Percentiles rank a stretch among this genome's conserved stretches.
Conservation (phyloP, 2,888 invertebrate genomes). For the Creontiades dilutus region DNA sequence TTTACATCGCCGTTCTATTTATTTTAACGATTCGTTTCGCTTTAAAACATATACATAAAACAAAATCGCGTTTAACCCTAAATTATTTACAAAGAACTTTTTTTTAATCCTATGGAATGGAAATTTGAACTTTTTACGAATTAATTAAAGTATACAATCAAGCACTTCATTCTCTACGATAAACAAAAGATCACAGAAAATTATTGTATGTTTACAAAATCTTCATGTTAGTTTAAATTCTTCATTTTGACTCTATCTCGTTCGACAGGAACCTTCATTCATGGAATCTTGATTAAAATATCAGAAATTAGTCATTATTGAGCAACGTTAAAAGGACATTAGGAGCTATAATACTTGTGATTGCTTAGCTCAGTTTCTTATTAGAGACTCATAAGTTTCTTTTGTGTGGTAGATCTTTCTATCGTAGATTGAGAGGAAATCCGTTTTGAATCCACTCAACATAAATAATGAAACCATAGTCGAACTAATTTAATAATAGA, state of each 20-base stretch:
- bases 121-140: constrained; percentile 16
- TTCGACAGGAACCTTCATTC: constrained; percentile 13
- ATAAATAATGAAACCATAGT: constrained; percentile 17
- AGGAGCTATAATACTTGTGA: neutral
- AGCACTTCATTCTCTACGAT: neutral
- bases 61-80: constrained; percentile 44
- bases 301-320: neutral
- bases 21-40: constrained; percentile 50
- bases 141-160: neutral
- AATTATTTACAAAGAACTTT: constrained; percentile 15
- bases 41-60: constrained; percentile 53
- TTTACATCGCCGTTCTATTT: constrained; percentile 74
- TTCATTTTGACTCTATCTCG: neutral
- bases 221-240: neutral
- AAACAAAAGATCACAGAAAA: neutral
- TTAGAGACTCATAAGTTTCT: neutral
- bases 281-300: neutral
- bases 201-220: neutral
- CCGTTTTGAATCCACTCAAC: neutral
- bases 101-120: neutral
- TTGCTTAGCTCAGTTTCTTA: neutral
- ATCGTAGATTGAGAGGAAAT: constrained; percentile 1
- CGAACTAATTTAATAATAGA: constrained; percentile 11
- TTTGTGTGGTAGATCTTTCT: neutral
- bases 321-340: neutral